Base-by-base conservation (phyloP, 92 coral and sea anemone genomes). In the Bergia sp. region DNA sequence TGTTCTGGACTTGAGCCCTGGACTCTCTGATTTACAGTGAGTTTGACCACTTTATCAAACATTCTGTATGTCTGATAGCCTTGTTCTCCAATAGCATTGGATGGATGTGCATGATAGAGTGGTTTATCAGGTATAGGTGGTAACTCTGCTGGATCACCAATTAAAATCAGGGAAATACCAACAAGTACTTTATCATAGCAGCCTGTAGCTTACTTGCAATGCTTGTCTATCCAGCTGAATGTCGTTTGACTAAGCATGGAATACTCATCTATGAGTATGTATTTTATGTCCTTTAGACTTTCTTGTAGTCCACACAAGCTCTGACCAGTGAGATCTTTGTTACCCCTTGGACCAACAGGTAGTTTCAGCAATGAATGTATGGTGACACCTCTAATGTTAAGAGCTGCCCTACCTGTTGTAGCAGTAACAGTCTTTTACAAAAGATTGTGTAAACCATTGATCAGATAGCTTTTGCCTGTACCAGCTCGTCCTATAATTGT, bases 181-280 rank as follows among this genome's bases (percentile, higher is more conserved):
- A 85, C 91, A 75, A 84, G 85, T 5, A 89, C 58, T 58, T 89
- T 82, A 23, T 89, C 88, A 89, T 74, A 72, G 37, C 76, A 82
- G 43, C 88, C 89, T 7, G 91, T 82, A 66, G 91, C 91, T 89
- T 89, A 88, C 76, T 82, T 89, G 76, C 91, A 89, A 37, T 80
- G 91, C 41, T 39, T 82, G 37, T 89, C 88, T 44, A 83, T 89
- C 91, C 91, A 89, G 66, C 91, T 89, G 73, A 89, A 89, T 0
- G 89, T 89, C 18, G 15, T 40, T 82, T 89, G 82, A 20, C 91
- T 85, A 83, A 89, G 91, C 91, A 89, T 89, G 45, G 88, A 89
- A 89, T 75, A 83, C 85, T 89, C 91, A 73, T 67, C 74, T 67
- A 67, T 67, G 20, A 21, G 74, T 67, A 67, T 67, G 74, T 67